These are phyloP conservation scores for Druon quercuslanigerum DNA, from an alignment of 1,140 invertebrate species.

Conservation along the genomic window DNA sequence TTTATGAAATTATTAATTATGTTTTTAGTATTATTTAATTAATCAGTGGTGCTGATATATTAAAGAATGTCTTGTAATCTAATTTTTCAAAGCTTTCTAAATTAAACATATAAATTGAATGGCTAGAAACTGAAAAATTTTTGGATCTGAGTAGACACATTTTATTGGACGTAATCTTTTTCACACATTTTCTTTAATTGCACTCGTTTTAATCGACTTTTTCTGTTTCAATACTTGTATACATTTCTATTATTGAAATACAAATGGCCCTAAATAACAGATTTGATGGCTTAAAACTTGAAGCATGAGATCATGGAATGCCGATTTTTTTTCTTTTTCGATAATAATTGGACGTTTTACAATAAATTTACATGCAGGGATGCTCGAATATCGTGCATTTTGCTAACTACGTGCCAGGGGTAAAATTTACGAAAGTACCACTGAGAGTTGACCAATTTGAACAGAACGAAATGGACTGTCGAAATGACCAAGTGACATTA, in stretches of 20 bases:
- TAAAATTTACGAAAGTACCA: slow-evolving; percentile 1
- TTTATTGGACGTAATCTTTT: too few species aligned
- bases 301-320: background rate
- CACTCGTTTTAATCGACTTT: too few species aligned
- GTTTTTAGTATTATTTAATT: too few species aligned
- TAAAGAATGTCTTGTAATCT: too few species aligned
- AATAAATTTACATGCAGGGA: background rate
- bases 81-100: too few species aligned
- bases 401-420: background rate
- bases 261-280: background rate
- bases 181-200: too few species aligned
- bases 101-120: too few species aligned
- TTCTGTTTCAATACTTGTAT: too few species aligned
- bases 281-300: background rate
- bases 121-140: too few species aligned
- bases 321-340: background rate
- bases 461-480: background rate
- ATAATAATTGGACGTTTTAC: background rate
- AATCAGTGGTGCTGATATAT: too few species aligned
- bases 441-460: slow-evolving; percentile 14
- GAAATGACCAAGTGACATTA: slow-evolving; percentile 8
- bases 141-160: too few species aligned
- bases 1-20: too few species aligned
- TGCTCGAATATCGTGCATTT: background rate
- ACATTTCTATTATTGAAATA: background rate